phyloP scores from a whole-genome alignment of 2,113 vertebrate genomes.

The Telmatochromis sp. region DNA sequence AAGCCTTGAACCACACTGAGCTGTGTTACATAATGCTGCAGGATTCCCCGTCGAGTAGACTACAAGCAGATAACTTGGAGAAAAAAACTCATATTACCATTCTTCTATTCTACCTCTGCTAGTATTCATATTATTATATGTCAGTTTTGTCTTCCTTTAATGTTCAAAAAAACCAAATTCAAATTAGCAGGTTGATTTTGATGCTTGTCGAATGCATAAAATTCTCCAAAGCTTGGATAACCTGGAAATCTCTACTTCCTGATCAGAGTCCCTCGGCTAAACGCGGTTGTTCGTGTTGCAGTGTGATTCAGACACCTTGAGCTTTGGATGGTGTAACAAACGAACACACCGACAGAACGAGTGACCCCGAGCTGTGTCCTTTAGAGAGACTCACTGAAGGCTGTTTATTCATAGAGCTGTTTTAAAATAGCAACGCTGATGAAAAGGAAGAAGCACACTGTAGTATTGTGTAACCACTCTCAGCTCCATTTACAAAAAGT shows the following conservation, averaged over 20 bases:
- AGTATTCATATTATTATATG: neutral
- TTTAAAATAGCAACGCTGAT: conserved; percentile 31
- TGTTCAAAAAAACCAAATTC: neutral
- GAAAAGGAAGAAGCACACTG: neutral
- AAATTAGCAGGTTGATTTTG: neutral
- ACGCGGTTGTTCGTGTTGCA: neutral
- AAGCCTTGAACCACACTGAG: neutral
- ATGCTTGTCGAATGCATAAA: neutral
- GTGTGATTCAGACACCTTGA: neutral
- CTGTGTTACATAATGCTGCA: conserved; percentile 4
- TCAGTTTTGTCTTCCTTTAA: neutral
- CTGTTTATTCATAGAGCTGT: conserved; percentile 11
- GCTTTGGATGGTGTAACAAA: neutral
- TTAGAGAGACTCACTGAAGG: neutral
- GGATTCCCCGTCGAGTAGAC: neutral
- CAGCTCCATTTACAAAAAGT: neutral
- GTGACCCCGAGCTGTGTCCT: neutral
- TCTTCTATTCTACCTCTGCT: neutral
- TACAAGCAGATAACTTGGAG: neutral
- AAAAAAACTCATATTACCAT: neutral
- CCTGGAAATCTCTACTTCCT: neutral
- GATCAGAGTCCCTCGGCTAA: neutral
- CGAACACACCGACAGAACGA: neutral
- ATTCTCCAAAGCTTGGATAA: neutral
- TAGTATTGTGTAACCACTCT: neutral